Evolutionary conservation across 2,113 vertebrate genomes (phyloP).

Genomic region (Nematolebias whitei): DNA sequence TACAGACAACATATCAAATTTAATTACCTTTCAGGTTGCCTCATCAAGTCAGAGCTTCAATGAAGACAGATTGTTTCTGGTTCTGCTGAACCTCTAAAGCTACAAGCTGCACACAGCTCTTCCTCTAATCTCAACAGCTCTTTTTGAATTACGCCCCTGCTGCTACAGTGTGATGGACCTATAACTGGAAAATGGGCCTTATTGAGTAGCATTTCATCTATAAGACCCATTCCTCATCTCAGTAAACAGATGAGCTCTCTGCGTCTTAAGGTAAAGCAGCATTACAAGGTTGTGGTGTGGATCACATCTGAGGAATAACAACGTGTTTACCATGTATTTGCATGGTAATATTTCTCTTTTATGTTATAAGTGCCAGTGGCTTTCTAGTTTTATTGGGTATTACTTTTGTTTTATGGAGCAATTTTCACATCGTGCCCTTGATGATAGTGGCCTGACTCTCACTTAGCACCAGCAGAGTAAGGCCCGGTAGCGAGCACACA

Average conservation of each 20-base stretch:
- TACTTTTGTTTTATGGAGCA: conserved; percentile 82
- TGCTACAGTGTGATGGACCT: conserved; percentile 47
- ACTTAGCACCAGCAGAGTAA: conserved; percentile 47
- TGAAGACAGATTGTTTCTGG: conserved; percentile 75
- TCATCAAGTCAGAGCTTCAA: conserved; percentile 77
- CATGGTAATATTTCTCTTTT: conserved; percentile 75
- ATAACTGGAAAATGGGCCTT: conserved; percentile 62
- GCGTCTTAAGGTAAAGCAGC: conserved; percentile 53
- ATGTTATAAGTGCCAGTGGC: conserved; percentile 74
- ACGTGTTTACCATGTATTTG: conserved; percentile 73
- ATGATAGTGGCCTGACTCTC: conserved; percentile 72
- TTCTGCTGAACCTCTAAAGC: conserved; percentile 66
- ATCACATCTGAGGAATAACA: conserved; percentile 71
- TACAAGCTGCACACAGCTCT: conserved; percentile 59
- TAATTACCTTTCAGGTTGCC: conserved; percentile 81
- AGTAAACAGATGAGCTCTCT: conserved; percentile 62
- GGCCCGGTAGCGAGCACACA: conserved; percentile 65
- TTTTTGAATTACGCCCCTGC: conserved; percentile 51
- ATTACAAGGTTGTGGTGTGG: conserved; percentile 71
- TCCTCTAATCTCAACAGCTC: conserved; percentile 54
- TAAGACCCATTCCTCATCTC: conserved; percentile 59
- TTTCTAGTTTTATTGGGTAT: conserved; percentile 79
- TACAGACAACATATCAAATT: conserved; percentile 79
- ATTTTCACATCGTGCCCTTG: conserved; percentile 76
- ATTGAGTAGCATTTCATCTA: conserved; percentile 60